Evolutionary conservation across 1,140 invertebrate species (phyloP), one percentile per base, ranked within the genome.

Genomic region (Brachionus calyciflorus): DNA sequence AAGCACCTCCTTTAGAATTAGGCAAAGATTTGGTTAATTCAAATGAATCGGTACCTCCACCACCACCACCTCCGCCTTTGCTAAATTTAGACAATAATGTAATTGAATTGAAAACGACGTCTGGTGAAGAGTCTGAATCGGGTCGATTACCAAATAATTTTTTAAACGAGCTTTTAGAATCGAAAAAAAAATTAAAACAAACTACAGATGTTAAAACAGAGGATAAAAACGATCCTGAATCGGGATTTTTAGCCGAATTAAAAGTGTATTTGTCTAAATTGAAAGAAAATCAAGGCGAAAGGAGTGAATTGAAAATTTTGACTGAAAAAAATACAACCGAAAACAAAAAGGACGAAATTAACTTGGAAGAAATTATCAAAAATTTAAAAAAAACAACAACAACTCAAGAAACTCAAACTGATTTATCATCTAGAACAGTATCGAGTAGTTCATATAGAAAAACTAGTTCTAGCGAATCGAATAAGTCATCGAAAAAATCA

Each of bases 171-270:
- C 37, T 60, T n/a, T 26, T 60, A 12, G 30, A 60, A 30, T 33
- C 14, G 55, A 60, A 37, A 41, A 60, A 60, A 60, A 60, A 19
- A n/a, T 30, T 60, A 26, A 60, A 41, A 10, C 28, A 60, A 17
- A 33, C 28, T 6, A 37, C 33, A 5, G 9, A 37, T 37, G 9
- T 5, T 5, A 37, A 19, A 14, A 30, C 33, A 12, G 19, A 55
- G 6, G 28, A 26, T 26, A 30, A 26, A 55, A 55, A 55, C 9
- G 33, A 37, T 5, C 33, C 4, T 37, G 33, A 37, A 37, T 3
- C 9, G 4, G 33, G 33, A 5, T 37, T 37, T 37, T 5, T 37
- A 5, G 33, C 3, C 3, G 33, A 37, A 9, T 37, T 37, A 37
- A 37, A 37, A 37, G 33, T 5, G 3, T 9, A 37, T 37, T 37